Conservation (phyloP, 2,888 invertebrate species). For the Zygothrica quintamaculata region DNA sequence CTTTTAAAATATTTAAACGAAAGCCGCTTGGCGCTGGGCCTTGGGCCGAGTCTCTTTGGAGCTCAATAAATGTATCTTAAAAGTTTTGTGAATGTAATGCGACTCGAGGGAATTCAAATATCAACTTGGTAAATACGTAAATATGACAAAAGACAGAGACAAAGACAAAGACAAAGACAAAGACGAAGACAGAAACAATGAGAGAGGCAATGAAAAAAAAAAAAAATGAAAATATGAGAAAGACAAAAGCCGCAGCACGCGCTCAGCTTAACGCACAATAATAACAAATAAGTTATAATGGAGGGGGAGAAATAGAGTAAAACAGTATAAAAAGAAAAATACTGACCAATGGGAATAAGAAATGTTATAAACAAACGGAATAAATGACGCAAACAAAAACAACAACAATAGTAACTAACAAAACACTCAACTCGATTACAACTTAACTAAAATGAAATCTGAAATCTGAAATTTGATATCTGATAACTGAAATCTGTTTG, state of each 20-base stretch:
- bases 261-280: slow-evolving; percentile 10
- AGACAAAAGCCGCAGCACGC: slow-evolving; percentile 41
- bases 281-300: too few relatives aligned
- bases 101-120: slow-evolving; percentile 61
- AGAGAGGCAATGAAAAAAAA: slow-evolving; percentile 4
- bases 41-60: slow-evolving; percentile 32
- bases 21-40: slow-evolving; percentile 34
- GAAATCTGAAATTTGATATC: slow-evolving; percentile 14
- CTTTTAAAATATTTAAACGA: slow-evolving; percentile 53
- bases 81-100: slow-evolving; percentile 58
- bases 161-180: slow-evolving; percentile 8
- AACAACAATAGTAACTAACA: slow-evolving; percentile 39
- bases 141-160: slow-evolving; percentile 39
- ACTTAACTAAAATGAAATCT: slow-evolving; percentile 32
- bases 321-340: not conserved
- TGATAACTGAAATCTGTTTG: slow-evolving; percentile 52
- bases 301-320: too few relatives aligned
- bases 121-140: slow-evolving; percentile 57
- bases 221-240: not conserved
- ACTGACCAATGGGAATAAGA: slow-evolving; percentile 69
- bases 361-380: slow-evolving; percentile 66
- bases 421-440: slow-evolving; percentile 43
- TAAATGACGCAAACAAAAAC: too few relatives aligned
- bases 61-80: slow-evolving; percentile 62
- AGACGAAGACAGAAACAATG: not conserved